These are phyloP conservation scores for Gandaritis pyraliata DNA, from an alignment of 2,888 invertebrate genomes.

Conservation along the genomic window DNA sequence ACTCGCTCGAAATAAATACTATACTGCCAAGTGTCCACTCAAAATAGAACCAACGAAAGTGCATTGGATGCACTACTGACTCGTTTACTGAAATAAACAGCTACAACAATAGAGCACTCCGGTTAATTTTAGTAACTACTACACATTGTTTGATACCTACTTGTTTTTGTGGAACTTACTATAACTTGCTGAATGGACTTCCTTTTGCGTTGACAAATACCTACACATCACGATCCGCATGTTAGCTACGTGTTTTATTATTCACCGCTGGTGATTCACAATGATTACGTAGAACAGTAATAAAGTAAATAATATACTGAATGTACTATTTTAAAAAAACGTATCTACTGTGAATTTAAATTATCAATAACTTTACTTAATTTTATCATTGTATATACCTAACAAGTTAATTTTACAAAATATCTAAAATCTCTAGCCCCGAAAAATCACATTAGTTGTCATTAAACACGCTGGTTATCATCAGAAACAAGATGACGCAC, in stretches of 20 bases:
- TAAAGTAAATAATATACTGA: no score
- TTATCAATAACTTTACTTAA: no score
- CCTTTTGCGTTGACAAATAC: constrained; percentile 30
- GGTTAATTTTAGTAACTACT: constrained; percentile 5
- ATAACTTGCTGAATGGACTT: constrained; percentile 32
- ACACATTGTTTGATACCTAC: constrained; percentile 15
- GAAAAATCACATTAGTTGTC: no score
- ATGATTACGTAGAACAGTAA: constrained; percentile 5
- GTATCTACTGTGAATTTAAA: no score
- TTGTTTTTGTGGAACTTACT: constrained; percentile 19
- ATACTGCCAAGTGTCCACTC: constrained; percentile 57
- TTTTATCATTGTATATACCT: no score
- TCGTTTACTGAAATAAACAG: constrained; percentile 31
- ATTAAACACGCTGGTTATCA: no score
- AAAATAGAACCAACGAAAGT: constrained; percentile 66
- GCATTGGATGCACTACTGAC: constrained; percentile 48
- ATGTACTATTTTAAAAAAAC: no score
- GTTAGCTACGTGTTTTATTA: constrained; percentile 11
- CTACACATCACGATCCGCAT: constrained; percentile 12
- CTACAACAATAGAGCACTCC: constrained; percentile 8
- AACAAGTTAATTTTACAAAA: no score
- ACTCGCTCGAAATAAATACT: constrained; percentile 66
- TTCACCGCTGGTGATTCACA: constrained; percentile 40
- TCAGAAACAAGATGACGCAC: no score
- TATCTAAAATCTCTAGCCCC: no score